Conservation (phyloP, 1,140 invertebrate genomes). For the Nautilus pompilius region DNA sequence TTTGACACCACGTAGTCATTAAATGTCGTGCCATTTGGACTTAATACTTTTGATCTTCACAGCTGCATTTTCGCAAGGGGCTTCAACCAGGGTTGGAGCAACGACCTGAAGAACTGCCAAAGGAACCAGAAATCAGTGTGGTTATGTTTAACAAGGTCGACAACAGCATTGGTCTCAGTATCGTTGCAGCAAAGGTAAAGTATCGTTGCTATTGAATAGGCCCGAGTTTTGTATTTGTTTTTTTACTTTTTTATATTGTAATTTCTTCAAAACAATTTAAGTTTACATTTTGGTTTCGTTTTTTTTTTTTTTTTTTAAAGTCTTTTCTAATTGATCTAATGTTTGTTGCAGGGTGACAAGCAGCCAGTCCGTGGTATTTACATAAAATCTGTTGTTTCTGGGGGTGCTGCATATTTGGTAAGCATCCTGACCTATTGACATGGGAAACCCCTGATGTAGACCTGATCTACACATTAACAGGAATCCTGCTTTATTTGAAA, state of each 20-base stretch:
- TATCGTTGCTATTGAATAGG: too few species aligned
- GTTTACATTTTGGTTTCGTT: background rate
- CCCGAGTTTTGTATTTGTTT: background rate
- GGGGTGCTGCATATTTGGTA: slow-evolving; percentile 88
- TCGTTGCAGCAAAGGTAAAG: slow-evolving; percentile 53
- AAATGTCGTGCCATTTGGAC: too few species aligned
- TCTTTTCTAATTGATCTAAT: slow-evolving; percentile 11
- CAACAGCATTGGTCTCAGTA: slow-evolving; percentile 55
- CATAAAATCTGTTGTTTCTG: slow-evolving; percentile 94
- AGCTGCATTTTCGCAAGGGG: slow-evolving; percentile 3
- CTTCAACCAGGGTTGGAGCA: slow-evolving; percentile 5
- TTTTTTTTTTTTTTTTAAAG: background rate
- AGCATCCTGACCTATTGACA: too few species aligned
- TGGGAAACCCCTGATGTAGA: too few species aligned
- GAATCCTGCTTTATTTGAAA: too few species aligned
- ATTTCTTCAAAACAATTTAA: background rate
- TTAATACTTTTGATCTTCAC: background rate
- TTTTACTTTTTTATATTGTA: background rate
- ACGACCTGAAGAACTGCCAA: slow-evolving; percentile 14
- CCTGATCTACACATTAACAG: too few species aligned
- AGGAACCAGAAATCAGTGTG: slow-evolving; percentile 44
- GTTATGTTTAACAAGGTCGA: slow-evolving; percentile 52
- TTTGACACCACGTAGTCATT: too few species aligned
- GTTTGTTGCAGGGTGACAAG: slow-evolving; percentile 72
- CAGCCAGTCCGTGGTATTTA: slow-evolving; percentile 92